Conservation (phyloP, 2,888 invertebrate genomes). For the Himalopsyche tibetana region DNA sequence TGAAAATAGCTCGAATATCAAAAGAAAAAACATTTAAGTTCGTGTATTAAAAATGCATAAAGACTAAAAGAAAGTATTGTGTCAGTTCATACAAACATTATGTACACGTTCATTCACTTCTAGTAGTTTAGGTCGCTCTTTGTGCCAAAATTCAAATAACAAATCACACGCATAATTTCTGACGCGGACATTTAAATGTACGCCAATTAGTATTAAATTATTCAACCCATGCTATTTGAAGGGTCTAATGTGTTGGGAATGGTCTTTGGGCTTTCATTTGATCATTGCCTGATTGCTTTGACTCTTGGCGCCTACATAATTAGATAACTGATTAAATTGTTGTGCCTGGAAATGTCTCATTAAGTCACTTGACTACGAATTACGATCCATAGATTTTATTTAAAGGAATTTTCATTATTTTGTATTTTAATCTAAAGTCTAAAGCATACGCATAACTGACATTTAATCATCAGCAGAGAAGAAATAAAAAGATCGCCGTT, state of each 20-base stretch:
- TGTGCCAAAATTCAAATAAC: not conserved
- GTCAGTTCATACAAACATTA: too few species aligned
- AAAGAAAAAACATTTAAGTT: too few species aligned
- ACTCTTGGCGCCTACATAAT: slow-evolving; percentile 2
- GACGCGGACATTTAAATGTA: slow-evolving; percentile 13
- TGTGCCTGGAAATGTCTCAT: not conserved
- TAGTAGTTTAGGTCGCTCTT: not conserved
- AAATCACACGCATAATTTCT: slow-evolving; percentile 18
- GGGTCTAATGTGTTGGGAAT: slow-evolving; percentile 16
- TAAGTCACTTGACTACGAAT: too few species aligned
- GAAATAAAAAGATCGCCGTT: too few species aligned
- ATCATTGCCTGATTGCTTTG: not conserved
- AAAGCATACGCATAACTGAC: too few species aligned
- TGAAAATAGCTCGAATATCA: too few species aligned
- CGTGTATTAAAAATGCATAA: too few species aligned
- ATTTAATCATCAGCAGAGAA: too few species aligned
- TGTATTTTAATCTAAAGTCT: too few species aligned
- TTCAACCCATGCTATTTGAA: slow-evolving; percentile 15
- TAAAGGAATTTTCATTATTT: too few species aligned
- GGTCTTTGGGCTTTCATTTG: slow-evolving; percentile 14
- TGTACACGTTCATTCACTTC: not conserved
- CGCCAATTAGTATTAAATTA: slow-evolving; percentile 38
- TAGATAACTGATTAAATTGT: slow-evolving; percentile 23
- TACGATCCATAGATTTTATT: too few species aligned
- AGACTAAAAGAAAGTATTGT: too few species aligned